Evolutionary conservation across 2,888 invertebrate species (phyloP).

Genomic region (Spicauda simplicius): DNA sequence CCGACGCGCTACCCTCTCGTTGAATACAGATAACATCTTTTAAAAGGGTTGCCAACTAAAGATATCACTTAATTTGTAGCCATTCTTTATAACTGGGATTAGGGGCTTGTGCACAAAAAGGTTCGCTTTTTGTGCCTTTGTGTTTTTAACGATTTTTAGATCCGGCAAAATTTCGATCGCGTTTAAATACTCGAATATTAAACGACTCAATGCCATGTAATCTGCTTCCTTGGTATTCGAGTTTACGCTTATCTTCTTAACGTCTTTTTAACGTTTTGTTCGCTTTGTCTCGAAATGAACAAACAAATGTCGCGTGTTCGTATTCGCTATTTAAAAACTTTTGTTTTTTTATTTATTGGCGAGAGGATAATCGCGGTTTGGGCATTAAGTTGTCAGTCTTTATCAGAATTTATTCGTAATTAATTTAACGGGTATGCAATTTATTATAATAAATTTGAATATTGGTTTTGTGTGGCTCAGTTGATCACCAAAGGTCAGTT

Average conservation of each 20-base stretch:
- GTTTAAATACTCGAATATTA: conserved; percentile 56
- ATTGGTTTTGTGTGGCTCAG: conserved; percentile 25
- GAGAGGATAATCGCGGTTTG: conserved; percentile 63
- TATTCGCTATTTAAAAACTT: conserved; percentile 59
- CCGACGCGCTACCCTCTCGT: conserved; percentile 77
- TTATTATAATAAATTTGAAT: conserved; percentile 33
- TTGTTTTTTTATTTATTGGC: conserved; percentile 52
- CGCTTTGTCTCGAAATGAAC: conserved; percentile 68
- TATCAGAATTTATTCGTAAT: conserved; percentile 64
- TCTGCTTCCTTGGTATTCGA: conserved; percentile 66
- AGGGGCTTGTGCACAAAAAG: conserved; percentile 68
- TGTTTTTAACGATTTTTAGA: conserved; percentile 60
- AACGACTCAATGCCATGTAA: conserved; percentile 63
- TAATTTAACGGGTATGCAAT: conserved; percentile 44
- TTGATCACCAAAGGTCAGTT: conserved; percentile 29
- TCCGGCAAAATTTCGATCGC: conserved; percentile 60
- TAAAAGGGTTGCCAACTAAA: conserved; percentile 83
- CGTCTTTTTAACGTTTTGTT: conserved; percentile 65
- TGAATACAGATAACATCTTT: conserved; percentile 78
- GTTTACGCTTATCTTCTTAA: conserved; percentile 65
- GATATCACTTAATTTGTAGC: conserved; percentile 84
- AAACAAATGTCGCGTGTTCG: conserved; percentile 71
- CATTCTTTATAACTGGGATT: conserved; percentile 77
- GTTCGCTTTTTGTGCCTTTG: conserved; percentile 58
- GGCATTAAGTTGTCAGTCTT: conserved; percentile 67